A percentile compares a stretch with the other conserved stretches of the same genome.
Conservation (phyloP, 2,113 vertebrate genomes). For the Hyperoodon ampullatus region DNA sequence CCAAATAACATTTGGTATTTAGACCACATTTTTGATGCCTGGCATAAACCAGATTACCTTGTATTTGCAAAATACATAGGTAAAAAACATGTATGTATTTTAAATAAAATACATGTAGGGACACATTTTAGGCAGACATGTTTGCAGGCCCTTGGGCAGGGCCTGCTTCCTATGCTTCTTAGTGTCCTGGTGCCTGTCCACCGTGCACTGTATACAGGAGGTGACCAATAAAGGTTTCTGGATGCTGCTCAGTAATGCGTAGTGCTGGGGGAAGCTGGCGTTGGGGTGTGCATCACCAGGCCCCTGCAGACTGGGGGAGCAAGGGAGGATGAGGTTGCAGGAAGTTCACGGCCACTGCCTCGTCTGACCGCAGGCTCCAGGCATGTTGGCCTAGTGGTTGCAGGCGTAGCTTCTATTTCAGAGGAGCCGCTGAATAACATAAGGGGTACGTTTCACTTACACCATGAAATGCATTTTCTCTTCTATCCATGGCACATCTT, state of each 20-base stretch:
- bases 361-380: accelerated
- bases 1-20: not conserved
- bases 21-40: not conserved
- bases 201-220: not conserved
- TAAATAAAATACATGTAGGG: not conserved
- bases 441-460: not conserved
- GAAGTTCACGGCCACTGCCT: not conserved
- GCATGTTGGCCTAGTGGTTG: not conserved
- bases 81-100: not conserved
- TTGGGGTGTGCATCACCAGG: not conserved
- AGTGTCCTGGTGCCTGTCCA: not conserved
- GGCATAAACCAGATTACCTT: not conserved
- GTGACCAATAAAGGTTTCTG: not conserved
- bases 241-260: not conserved
- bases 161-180: not conserved
- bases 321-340: not conserved
- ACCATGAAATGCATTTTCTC: not conserved
- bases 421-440: not conserved
- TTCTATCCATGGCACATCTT: not conserved
- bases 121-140: not conserved
- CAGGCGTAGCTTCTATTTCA: not conserved
- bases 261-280: too few relatives aligned
- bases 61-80: not conserved
- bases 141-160: not conserved
- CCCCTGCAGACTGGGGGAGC: not conserved